Conservation (phyloP, 1,140 invertebrate genomes). For the Drosophila sproati region DNA sequence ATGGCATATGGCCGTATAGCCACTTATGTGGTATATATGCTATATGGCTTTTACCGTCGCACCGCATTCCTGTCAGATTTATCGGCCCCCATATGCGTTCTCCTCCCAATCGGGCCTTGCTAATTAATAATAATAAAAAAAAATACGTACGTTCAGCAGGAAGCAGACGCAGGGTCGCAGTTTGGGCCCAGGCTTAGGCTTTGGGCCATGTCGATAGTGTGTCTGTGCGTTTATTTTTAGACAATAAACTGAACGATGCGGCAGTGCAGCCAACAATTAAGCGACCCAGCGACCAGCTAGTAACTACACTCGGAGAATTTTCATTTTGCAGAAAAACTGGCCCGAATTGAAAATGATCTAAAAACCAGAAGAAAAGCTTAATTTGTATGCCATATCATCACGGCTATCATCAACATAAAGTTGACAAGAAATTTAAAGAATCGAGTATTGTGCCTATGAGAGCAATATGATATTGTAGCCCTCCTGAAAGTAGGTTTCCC, state of each 20-base stretch:
- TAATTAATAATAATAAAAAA: slow-evolving; percentile 80
- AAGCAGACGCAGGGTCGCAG: slow-evolving; percentile 24
- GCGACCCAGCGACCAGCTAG: neutral
- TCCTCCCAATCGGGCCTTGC: slow-evolving; percentile 40
- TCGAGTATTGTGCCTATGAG: no score
- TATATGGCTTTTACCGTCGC: slow-evolving; percentile 16
- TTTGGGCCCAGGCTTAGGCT: slow-evolving; percentile 4
- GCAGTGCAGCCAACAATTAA: slow-evolving; percentile 19
- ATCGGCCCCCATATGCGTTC: neutral
- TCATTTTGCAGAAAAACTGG: neutral
- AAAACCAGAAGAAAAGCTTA: no score
- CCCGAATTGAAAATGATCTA: no score
- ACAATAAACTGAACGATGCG: slow-evolving; percentile 72
- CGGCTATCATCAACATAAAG: no score
- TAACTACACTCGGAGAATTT: neutral
- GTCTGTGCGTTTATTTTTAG: slow-evolving; percentile 70
- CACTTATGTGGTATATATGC: slow-evolving; percentile 7
- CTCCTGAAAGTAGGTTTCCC: no score
- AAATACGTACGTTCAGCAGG: slow-evolving; percentile 49
- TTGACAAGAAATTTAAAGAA: no score
- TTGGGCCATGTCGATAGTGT: slow-evolving; percentile 21
- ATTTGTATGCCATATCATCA: no score
- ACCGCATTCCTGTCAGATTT: slow-evolving; percentile 68
- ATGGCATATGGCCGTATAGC: neutral
- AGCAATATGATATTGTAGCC: no score